phyloP scores from a whole-genome alignment of 2,888 invertebrate genomes.

The Eilema griseolum region DNA sequence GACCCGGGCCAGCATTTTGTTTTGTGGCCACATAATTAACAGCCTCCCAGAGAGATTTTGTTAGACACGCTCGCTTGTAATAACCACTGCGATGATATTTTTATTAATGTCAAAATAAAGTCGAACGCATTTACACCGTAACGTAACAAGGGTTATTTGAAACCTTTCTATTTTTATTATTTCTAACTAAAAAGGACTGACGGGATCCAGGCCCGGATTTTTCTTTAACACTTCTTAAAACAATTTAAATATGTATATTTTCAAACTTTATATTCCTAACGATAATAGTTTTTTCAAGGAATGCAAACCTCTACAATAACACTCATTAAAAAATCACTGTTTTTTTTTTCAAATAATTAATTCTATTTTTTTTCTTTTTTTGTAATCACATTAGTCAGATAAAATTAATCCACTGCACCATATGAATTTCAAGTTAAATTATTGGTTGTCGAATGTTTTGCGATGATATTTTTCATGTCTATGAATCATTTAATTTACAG shows the following conservation, averaged over 20 bases:
- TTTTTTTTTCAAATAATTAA: too few species aligned
- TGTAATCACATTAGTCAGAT: too few species aligned
- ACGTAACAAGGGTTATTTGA: conserved; percentile 38
- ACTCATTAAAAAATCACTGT: too few species aligned
- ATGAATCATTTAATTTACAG: neutral
- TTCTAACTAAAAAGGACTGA: neutral
- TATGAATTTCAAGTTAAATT: neutral
- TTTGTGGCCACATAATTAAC: conserved; percentile 85
- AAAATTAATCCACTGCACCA: neutral
- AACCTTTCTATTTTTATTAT: neutral
- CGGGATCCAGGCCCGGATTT: neutral
- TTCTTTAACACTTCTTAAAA: too few species aligned
- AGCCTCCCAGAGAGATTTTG: conserved; percentile 84
- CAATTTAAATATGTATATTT: too few species aligned
- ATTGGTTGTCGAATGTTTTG: neutral
- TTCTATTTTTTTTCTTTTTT: too few species aligned
- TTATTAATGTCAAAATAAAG: conserved; percentile 87
- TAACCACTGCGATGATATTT: conserved; percentile 86
- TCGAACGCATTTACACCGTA: conserved; percentile 70
- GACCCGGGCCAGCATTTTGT: conserved; percentile 77
- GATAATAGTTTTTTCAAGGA: too few species aligned
- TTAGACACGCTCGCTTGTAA: conserved; percentile 86
- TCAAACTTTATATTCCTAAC: too few species aligned
- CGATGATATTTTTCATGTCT: conserved; percentile 3
- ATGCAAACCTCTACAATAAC: too few species aligned